Conservation (phyloP, 1,140 invertebrate genomes). For the Triops longicaudatus region DNA sequence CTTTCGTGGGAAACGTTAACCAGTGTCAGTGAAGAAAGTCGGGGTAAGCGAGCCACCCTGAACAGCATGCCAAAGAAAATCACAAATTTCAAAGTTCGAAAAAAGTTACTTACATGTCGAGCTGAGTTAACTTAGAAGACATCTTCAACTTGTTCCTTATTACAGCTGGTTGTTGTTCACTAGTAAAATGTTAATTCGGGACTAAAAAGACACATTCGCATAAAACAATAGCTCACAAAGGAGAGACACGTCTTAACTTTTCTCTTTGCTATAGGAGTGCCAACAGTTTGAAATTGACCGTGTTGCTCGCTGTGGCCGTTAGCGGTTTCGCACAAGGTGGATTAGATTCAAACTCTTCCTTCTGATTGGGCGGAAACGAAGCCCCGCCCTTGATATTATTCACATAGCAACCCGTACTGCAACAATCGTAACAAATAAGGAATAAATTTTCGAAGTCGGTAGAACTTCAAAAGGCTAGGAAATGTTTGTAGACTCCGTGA, state of each 20-base stretch:
- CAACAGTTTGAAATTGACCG: background rate
- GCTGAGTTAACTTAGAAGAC: too few relatives aligned
- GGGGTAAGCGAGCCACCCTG: too few relatives aligned
- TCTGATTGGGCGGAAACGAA: background rate
- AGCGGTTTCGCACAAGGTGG: background rate
- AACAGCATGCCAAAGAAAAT: too few relatives aligned
- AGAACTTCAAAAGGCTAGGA: background rate
- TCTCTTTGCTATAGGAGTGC: background rate
- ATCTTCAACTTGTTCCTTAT: too few relatives aligned
- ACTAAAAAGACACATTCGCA: background rate
- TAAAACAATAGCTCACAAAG: background rate
- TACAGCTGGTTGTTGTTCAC: too few relatives aligned
- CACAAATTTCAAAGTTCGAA: too few relatives aligned
- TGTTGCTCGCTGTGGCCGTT: background rate
- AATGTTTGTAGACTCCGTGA: background rate
- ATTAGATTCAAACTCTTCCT: background rate
- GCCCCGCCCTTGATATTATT: background rate
- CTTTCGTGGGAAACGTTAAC: too few relatives aligned
- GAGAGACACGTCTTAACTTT: background rate
- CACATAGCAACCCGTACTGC: background rate
- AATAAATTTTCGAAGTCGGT: background rate
- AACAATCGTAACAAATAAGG: background rate
- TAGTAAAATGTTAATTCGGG: background rate
- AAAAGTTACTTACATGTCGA: too few relatives aligned
- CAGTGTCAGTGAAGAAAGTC: too few relatives aligned